phyloP scores from a whole-genome alignment of 2,797 vertebrate species.

The Borostomias antarcticus region DNA sequence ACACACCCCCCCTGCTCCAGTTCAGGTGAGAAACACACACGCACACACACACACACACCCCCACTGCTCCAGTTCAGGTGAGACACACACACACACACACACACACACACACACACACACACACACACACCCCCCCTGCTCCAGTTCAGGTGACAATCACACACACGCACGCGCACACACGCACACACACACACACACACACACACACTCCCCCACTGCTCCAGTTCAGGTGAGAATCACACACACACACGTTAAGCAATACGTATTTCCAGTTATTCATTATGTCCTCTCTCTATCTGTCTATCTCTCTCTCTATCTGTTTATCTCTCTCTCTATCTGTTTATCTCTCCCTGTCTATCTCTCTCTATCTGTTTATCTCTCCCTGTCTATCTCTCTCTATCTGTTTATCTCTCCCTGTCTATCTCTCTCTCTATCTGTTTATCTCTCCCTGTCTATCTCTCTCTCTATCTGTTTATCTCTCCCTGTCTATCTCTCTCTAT shows the following conservation, averaged over 20 bases:
- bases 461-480: neutral
- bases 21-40: constrained; percentile 63
- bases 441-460: neutral
- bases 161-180: neutral
- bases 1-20: constrained; percentile 64
- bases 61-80: constrained; percentile 80
- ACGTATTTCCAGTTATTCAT: neutral
- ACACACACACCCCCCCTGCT: neutral
- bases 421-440: neutral
- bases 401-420: too few relatives aligned
- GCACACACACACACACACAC: too few relatives aligned
- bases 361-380: neutral
- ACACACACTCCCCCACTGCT: neutral
- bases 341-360: neutral
- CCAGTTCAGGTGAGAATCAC: too few relatives aligned
- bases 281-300: neutral
- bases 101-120: neutral
- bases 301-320: too few relatives aligned
- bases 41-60: neutral
- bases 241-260: constrained; percentile 14
- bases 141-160: too few relatives aligned
- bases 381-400: too few relatives aligned
- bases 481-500: too few relatives aligned
- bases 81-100: constrained; percentile 12
- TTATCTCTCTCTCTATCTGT: neutral